Conservation (phyloP, 2,113 vertebrate species). For the Ctenodactylus gundi region DNA sequence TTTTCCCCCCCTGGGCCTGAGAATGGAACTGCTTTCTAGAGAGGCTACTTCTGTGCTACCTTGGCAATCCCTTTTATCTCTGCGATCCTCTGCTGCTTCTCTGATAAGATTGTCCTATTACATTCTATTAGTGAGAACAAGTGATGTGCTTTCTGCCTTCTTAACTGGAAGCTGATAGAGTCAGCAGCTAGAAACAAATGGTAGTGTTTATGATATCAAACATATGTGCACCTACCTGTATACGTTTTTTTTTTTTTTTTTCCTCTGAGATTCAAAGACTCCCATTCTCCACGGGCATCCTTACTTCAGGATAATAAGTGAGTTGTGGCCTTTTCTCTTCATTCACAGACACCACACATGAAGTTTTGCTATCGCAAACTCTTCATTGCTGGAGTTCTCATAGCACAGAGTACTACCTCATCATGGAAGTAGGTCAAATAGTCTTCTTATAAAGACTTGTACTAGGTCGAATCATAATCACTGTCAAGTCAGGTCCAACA, state of each 20-base stretch:
- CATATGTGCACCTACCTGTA: not conserved
- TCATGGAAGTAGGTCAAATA: not conserved
- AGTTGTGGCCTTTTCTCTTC: not conserved
- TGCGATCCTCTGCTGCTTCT: not conserved
- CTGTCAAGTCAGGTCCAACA: slow-evolving; percentile 27
- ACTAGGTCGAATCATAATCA: slow-evolving; percentile 31
- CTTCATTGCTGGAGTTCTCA: not conserved
- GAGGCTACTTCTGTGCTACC: not conserved
- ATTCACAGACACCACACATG: too few species aligned
- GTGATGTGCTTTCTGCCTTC: not conserved
- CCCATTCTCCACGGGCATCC: not conserved
- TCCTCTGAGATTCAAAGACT: not conserved
- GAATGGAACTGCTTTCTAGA: not conserved
- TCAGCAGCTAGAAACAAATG: not conserved
- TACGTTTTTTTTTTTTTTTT: too few species aligned
- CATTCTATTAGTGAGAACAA: not conserved
- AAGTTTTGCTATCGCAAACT: not conserved
- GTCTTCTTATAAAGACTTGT: not conserved
- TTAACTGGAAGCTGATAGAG: not conserved
- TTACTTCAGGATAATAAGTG: not conserved
- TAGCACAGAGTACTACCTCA: not conserved
- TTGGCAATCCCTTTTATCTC: not conserved
- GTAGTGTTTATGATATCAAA: not conserved
- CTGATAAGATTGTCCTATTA: not conserved
- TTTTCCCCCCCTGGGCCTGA: accelerated